Conservation (phyloP, 2,797 vertebrate genomes). For the Jordanella pulchra region DNA sequence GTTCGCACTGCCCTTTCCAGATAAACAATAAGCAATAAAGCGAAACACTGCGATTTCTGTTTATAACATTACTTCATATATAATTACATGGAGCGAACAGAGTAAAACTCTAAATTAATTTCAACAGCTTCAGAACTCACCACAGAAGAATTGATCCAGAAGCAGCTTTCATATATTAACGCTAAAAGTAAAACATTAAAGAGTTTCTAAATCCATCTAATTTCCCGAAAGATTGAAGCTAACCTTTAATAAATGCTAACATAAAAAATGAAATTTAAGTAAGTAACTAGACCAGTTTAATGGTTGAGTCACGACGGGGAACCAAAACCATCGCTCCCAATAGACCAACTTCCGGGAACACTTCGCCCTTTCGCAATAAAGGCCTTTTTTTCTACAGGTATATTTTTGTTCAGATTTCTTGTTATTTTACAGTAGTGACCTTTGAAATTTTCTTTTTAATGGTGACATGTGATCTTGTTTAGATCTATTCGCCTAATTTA, state of each 20-base stretch:
- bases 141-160: constrained; percentile 1
- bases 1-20: constrained; percentile 19
- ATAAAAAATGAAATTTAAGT: not conserved
- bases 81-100: no score
- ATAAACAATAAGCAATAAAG: not conserved
- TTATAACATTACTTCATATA: not conserved
- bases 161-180: constrained; percentile 7
- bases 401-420: no score
- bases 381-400: not conserved
- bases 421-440: no score
- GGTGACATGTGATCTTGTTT: no score
- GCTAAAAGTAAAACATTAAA: not conserved
- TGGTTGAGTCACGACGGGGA: not conserved
- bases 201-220: accelerated
- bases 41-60: not conserved
- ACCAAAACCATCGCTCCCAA: not conserved
- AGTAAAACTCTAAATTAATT: not conserved
- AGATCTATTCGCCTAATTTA: no score
- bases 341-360: constrained; percentile 48
- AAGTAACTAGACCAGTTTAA: constrained; percentile 24
- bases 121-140: constrained; percentile 30
- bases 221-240: not conserved
- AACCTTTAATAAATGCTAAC: accelerated
- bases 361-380: constrained; percentile 49
- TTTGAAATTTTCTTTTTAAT: no score